Evolutionary conservation across 1,140 invertebrate species (phyloP), one percentile per base, ranked within the genome.

Genomic region (Gonioctena quinquepunctata): DNA sequence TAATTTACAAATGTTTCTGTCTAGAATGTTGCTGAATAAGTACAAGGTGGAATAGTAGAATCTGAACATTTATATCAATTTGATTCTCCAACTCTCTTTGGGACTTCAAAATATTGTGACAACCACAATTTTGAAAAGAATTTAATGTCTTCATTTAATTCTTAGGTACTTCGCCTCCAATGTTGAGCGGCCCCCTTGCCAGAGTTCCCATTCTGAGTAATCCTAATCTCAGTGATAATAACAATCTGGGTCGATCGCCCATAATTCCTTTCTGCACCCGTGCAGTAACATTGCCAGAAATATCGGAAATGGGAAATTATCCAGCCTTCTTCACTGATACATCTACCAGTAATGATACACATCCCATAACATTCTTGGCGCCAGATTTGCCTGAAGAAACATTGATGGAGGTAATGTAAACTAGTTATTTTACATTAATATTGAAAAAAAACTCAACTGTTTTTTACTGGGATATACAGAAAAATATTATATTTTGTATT

Each of bases 341-440:
- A 18, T 66, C 77, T 16, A 64, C 79, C 18, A 80, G 75, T 18
- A 79, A 76, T n/a, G 85, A 86, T 64, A 84, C 86, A 70, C 86
- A 89, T 67, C 91, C 90, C 66, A 88, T 93, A 70, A 90, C 90
- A 70, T 97, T 97, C 85, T 89, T 94, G 22, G 89, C 91, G 19
- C 96, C 96, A 4, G 96, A 98, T 82, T 84, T 99, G 64, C 94
- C 95, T 33, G 95, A 98, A 84, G 97, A 99, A 85, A 98, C 96
- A 19, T 86, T 99, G 18, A 88, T 98, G 71, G 95, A 97, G 79
- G 91, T 92, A 75, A 22, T 13, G 26, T 22, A 23, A n/a, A n/a
- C n/a, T n/a, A n/a, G n/a, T 42, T 42, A 8, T 42, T 42, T 8
- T 8, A 42, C 11, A 4, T 42, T 42, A n/a, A n/a, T n/a, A n/a